These are phyloP conservation scores for Pteromalus puparum DNA, from an alignment of 1,140 invertebrate species.

Conservation along the genomic window DNA sequence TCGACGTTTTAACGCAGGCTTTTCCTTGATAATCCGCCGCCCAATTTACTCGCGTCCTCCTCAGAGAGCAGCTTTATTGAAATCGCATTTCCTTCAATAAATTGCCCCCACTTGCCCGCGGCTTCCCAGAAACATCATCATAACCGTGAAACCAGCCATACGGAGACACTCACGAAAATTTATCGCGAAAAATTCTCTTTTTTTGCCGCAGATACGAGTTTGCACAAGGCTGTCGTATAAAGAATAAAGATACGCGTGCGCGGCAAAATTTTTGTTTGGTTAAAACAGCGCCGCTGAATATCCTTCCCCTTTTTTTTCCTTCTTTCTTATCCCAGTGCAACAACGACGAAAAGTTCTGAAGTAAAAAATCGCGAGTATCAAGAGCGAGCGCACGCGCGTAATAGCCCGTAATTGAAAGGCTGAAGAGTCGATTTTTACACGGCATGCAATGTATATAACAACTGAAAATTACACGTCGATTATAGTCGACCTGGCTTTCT, in stretches of 20 bases:
- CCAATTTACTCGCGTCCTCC: background rate
- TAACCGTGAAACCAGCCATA: background rate
- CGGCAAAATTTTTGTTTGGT: slow-evolving; percentile 1
- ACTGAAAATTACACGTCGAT: slow-evolving; percentile 44
- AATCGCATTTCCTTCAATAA: slow-evolving; percentile 19
- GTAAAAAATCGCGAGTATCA: slow-evolving; percentile 44
- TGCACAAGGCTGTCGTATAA: slow-evolving; percentile 24
- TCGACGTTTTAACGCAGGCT: background rate
- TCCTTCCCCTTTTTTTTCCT: background rate
- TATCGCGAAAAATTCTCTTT: slow-evolving; percentile 36
- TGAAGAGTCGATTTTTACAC: background rate
- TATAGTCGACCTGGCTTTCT: slow-evolving; percentile 5
- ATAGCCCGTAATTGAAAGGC: slow-evolving; percentile 66
- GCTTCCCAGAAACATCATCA: background rate
- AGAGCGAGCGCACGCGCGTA: slow-evolving; percentile 55
- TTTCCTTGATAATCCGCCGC: background rate
- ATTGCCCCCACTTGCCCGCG: background rate
- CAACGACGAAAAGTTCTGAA: slow-evolving; percentile 54
- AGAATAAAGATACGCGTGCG: slow-evolving; percentile 13
- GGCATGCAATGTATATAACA: background rate
- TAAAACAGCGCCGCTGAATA: background rate
- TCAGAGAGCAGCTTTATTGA: background rate
- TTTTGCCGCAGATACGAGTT: slow-evolving; percentile 15
- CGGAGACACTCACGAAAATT: slow-evolving; percentile 12
- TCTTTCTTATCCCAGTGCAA: slow-evolving; percentile 6